A percentile compares a stretch with the other conserved stretches of the same genome.
Conservation (phyloP, 2,113 vertebrate species). For the Phasianus colchicus region DNA sequence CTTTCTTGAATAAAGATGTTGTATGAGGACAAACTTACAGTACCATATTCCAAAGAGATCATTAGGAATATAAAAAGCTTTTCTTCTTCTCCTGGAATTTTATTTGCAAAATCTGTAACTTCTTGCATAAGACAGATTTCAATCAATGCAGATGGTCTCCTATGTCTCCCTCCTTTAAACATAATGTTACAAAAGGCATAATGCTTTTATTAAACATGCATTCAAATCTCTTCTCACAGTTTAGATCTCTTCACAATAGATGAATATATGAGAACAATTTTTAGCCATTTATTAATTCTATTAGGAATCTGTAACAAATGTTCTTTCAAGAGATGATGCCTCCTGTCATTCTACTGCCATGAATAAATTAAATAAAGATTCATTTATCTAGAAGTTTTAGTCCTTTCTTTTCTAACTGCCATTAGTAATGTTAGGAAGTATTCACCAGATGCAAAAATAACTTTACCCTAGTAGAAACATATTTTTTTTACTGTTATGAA, state of each 20-base stretch:
- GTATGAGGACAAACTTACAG: not conserved
- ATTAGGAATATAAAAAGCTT: not conserved
- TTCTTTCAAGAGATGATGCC: conserved; percentile 26
- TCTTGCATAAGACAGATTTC: conserved; percentile 30
- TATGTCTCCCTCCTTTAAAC: not conserved
- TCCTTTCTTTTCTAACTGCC: not conserved
- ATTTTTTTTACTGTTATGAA: not conserved
- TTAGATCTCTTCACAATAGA: conserved; percentile 41
- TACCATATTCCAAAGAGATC: not conserved
- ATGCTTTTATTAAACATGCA: not conserved
- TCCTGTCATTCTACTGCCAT: conserved; percentile 5
- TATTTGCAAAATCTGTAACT: not conserved
- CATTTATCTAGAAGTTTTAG: not conserved
- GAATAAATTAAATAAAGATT: conserved; percentile 10
- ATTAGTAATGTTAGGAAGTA: not conserved
- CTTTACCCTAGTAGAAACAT: not conserved
- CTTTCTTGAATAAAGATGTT: not conserved
- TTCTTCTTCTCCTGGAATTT: not conserved
- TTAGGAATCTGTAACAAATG: conserved; percentile 18
- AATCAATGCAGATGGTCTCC: not conserved
- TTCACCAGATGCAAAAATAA: not conserved
- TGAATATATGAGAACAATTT: conserved; percentile 9
- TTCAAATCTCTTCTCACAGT: conserved; percentile 12
- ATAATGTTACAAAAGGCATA: not conserved
- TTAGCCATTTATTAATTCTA: conserved; percentile 8